Conservation (phyloP, 2,888 invertebrate genomes). For the Aphrophora alni region DNA sequence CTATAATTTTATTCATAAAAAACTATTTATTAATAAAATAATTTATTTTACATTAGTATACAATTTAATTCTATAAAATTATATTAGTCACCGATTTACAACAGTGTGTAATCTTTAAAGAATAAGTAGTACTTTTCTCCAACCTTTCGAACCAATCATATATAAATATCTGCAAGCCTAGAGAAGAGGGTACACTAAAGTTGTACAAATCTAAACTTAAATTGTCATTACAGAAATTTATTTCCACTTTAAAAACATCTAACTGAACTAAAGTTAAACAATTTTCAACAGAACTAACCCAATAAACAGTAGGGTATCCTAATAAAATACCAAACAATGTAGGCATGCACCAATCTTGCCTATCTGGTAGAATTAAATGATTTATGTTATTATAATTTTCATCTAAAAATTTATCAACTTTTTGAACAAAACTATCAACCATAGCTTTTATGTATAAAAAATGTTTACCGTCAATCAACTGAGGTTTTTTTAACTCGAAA, state of each 20-base stretch:
- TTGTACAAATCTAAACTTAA: neutral
- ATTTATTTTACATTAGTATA: neutral
- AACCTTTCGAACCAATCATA: neutral
- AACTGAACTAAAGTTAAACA: neutral
- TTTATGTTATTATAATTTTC: neutral
- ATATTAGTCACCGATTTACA: neutral
- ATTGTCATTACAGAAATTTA: neutral
- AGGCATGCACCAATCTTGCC: constrained; percentile 51
- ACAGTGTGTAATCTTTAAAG: neutral
- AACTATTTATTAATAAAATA: no score
- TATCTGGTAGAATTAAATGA: constrained; percentile 5
- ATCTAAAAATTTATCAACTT: neutral
- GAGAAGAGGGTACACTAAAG: neutral
- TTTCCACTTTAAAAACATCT: neutral
- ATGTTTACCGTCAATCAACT: constrained; percentile 9
- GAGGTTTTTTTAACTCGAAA: constrained; percentile 12
- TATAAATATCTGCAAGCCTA: neutral
- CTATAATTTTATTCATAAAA: no score
- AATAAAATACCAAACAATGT: constrained; percentile 54
- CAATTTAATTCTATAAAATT: neutral
- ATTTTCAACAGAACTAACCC: constrained; percentile 43
- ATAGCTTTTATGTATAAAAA: constrained; percentile 29
- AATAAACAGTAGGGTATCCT: constrained; percentile 55
- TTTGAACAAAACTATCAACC: constrained; percentile 17
- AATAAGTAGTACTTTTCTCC: neutral